phyloP scores from a whole-genome alignment of 2,888 invertebrate genomes.

The Carcina quercana region DNA sequence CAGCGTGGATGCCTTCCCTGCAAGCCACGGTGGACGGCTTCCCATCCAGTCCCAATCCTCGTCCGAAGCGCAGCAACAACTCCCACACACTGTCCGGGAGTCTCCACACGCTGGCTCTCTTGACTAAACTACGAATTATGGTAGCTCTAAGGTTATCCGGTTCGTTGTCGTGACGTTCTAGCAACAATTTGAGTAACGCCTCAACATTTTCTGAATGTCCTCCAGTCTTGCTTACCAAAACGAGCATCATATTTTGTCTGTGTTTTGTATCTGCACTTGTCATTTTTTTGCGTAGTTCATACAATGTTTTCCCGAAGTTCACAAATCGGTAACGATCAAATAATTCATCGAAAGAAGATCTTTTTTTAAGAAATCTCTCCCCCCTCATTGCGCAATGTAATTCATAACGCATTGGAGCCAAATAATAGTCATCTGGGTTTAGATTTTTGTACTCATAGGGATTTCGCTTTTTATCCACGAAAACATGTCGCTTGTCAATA shows the following conservation, averaged over 20 bases:
- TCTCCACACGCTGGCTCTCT: slow-evolving; percentile 44
- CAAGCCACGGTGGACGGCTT: slow-evolving; percentile 28
- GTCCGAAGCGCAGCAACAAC: slow-evolving; percentile 33
- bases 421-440: background rate
- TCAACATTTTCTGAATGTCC: slow-evolving; percentile 31
- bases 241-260: slow-evolving; percentile 45
- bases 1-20: slow-evolving; percentile 44
- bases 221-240: slow-evolving; percentile 51
- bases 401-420: too few relatives aligned
- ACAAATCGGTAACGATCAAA: slow-evolving; percentile 43
- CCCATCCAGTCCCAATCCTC: slow-evolving; percentile 46
- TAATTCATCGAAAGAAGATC: slow-evolving; percentile 34
- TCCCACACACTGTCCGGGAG: slow-evolving; percentile 36
- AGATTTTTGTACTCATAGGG: background rate
- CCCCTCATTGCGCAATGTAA: background rate
- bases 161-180: slow-evolving; percentile 37
- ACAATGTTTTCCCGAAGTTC: slow-evolving; percentile 36
- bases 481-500: slow-evolving; percentile 13
- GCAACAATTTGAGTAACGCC: slow-evolving; percentile 30
- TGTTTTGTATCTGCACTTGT: slow-evolving; percentile 33
- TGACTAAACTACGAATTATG: slow-evolving; percentile 44
- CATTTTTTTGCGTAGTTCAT: slow-evolving; percentile 36
- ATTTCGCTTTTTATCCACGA: slow-evolving; percentile 16
- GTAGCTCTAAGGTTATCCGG: slow-evolving; percentile 41
- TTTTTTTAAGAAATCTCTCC: background rate